phyloP scores from a whole-genome alignment of 2,113 vertebrate species.

The Cottus gobio region DNA sequence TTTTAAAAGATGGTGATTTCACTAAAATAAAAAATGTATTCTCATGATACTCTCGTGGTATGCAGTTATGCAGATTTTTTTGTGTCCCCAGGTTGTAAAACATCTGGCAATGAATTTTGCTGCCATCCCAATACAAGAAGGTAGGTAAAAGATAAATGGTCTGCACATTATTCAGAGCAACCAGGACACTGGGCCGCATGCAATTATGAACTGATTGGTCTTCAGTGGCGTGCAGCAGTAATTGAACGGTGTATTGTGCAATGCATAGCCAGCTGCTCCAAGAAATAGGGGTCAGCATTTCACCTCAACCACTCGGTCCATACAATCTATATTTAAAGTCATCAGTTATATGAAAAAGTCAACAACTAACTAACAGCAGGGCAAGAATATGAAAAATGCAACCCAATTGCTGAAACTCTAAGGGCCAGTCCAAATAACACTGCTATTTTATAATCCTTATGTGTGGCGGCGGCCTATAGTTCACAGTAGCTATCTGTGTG shows the following conservation, averaged over 20 bases:
- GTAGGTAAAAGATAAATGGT: not conserved
- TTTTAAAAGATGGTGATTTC: not conserved
- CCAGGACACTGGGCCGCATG: not conserved
- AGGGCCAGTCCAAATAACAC: too few relatives aligned
- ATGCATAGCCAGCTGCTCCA: not conserved
- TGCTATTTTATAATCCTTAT: not conserved
- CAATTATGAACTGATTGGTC: not conserved
- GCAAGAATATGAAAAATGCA: too few relatives aligned
- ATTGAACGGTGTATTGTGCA: not conserved
- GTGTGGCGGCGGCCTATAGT: not conserved
- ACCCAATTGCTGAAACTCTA: too few relatives aligned
- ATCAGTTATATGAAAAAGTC: not conserved
- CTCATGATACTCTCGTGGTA: not conserved
- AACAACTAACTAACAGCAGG: not conserved
- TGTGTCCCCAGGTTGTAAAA: not conserved
- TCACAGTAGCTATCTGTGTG: not conserved
- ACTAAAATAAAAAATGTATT: not conserved
- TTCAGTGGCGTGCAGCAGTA: not conserved
- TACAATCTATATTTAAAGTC: not conserved
- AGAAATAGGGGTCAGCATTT: not conserved
- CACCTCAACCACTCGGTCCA: not conserved
- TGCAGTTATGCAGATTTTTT: not conserved
- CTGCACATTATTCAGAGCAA: not conserved
- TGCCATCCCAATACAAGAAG: not conserved
- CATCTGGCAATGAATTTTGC: not conserved